Evolutionary conservation across 2,113 vertebrate species (phyloP).

Genomic region (Ptyas mucosa): DNA sequence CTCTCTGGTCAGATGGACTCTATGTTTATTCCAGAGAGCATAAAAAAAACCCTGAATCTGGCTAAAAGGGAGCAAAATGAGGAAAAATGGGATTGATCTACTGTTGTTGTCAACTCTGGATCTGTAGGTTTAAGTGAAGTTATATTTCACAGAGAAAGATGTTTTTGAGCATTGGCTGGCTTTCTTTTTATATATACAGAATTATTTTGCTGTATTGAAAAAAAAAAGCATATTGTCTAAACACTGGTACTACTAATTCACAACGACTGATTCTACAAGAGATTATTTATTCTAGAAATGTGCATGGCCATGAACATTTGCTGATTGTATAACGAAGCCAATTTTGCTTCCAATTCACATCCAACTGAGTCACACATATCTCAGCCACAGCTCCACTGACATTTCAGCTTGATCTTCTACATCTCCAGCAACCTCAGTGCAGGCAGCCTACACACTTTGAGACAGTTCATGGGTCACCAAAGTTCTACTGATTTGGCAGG

Average conservation of each 20-base stretch:
- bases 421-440: slow-evolving; percentile 34
- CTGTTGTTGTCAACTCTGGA: neutral
- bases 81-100: neutral
- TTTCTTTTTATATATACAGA: neutral
- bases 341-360: slow-evolving; percentile 23
- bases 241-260: neutral
- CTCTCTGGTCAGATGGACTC: neutral
- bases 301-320: neutral
- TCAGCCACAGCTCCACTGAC: slow-evolving; percentile 36
- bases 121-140: neutral
- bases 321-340: slow-evolving; percentile 18
- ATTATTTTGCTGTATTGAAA: neutral
- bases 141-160: neutral
- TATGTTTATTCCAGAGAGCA: neutral
- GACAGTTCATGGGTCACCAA: slow-evolving; percentile 16
- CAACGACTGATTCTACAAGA: neutral
- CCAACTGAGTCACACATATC: slow-evolving; percentile 41
- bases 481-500: slow-evolving; percentile 36
- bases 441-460: slow-evolving; percentile 1
- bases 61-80: neutral
- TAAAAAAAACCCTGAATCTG: neutral
- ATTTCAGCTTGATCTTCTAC: slow-evolving; percentile 56
- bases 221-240: neutral
- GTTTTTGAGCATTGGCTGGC: neutral
- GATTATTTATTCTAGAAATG: neutral